Evolutionary conservation across 2,113 vertebrate species (phyloP).

Genomic region (Petrocephalus zakoni): DNA sequence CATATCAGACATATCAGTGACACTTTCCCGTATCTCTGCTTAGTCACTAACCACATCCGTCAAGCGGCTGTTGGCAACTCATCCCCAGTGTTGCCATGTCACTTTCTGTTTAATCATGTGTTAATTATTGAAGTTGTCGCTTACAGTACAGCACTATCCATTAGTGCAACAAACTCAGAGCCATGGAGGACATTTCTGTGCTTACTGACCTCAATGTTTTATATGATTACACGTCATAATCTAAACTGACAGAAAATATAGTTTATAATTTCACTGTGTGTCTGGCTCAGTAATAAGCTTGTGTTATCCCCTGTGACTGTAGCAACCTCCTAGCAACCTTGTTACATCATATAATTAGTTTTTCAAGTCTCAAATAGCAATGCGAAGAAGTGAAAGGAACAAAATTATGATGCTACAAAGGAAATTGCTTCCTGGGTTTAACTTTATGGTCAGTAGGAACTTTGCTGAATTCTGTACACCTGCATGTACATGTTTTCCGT

Average conservation of each 20-base stretch:
- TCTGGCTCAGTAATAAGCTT: background rate
- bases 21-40: background rate
- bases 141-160: background rate
- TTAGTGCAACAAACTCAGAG: background rate
- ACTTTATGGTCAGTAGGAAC: background rate
- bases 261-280: background rate
- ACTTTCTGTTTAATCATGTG: background rate
- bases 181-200: background rate
- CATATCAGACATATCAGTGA: background rate
- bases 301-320: constrained; percentile 23
- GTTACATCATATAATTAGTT: background rate
- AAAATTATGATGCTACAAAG: background rate
- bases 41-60: background rate
- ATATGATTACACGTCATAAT: background rate
- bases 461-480: background rate
- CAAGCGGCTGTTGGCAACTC: background rate
- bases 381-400: background rate
- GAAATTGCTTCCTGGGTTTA: background rate
- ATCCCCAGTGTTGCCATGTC: background rate
- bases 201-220: background rate
- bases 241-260: background rate
- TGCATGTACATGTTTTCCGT: background rate
- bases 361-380: background rate
- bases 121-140: background rate
- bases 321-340: constrained; percentile 33